Base-by-base conservation (phyloP, 2,888 invertebrate genomes). In the Andrena flavipes region DNA sequence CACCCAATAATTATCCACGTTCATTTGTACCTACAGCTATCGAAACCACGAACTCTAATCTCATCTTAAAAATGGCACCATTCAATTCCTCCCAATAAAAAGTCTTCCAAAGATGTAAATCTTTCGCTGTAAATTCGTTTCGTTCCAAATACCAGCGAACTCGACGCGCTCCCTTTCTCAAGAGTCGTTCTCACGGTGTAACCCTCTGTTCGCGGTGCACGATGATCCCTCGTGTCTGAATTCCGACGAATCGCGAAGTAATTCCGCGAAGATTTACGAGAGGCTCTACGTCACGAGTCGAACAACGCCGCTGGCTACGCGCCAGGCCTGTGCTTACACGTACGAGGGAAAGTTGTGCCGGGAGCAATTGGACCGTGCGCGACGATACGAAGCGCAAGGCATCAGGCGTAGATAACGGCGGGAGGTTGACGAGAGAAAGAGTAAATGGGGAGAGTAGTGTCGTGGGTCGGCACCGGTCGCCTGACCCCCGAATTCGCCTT, bases 401-500 rank as follows among this genome's bases (percentile, higher is more conserved):
- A 83, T 76, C 79, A 56, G 23, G 23, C 23, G 69, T 62, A 78
- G 74, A 86, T 84, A 71, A 54, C 62, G 62, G 33, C 29, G 8
- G 68, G 48, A 54, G 54, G 80, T 60, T 85, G 83, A 84, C 72
- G 78, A 81, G 49, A 42, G 62, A 62, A 62, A 71, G 71, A 54
- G 75, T 60, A 26, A 26, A 10, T 62, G 69, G 77, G 77, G 23
- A 56, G 56, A n/a, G 13, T 56, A 10, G 56, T 26, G 56, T 56
- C 56, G 80, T 76, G 65, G 62, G 74, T 88, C 62, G 79, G 67
- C 64, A 35, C 54, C 62, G 62, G 49, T 42, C 71, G 78, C 70
- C 70, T 84, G 80, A 86, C 85, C 86, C 42, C 56, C 63, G 73
- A 80, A 83, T 84, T 86, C 77, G 63, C 63, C 78, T 83, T 81